A percentile compares a stretch with the other conserved stretches of the same genome.
phyloP scores from a whole-genome alignment of 2,888 invertebrate genomes.

The Melipona bicolor region DNA sequence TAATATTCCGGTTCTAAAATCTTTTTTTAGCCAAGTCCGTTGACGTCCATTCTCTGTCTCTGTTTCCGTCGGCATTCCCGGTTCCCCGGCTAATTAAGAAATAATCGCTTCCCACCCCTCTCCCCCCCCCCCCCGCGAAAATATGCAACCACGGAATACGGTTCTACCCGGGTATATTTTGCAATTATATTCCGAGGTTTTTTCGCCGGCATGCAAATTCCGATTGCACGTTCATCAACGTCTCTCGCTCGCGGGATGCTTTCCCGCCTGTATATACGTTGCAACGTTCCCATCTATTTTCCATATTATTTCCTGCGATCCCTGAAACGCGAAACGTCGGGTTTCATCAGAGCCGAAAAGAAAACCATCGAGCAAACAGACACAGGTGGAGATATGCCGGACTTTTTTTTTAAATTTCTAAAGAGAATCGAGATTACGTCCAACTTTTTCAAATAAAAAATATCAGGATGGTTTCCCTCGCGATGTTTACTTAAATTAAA shows the following conservation, averaged over 20 bases:
- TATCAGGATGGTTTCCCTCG: background rate
- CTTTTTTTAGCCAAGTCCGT: background rate
- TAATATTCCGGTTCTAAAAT: background rate
- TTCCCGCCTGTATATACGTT: conserved; percentile 50
- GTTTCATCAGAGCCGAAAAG: background rate
- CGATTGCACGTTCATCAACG: conserved; percentile 71
- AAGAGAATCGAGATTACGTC: background rate
- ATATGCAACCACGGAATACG: conserved; percentile 45
- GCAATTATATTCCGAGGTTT: conserved; percentile 64
- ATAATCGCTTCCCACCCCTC: conserved; percentile 51
- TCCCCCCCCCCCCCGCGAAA: conserved; percentile 13
- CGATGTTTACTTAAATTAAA: too few relatives aligned
- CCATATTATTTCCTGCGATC: conserved; percentile 14
- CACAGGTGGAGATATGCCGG: background rate
- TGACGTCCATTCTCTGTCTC: conserved; percentile 28
- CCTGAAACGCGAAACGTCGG: conserved; percentile 18
- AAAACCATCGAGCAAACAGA: background rate
- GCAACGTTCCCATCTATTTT: conserved; percentile 43
- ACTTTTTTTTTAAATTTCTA: background rate
- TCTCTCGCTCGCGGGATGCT: conserved; percentile 38
- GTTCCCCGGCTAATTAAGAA: conserved; percentile 65
- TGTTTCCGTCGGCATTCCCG: conserved; percentile 6
- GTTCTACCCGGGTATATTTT: conserved; percentile 45
- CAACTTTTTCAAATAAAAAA: background rate
- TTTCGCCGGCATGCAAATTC: conserved; percentile 62